Conservation (phyloP, 2,113 vertebrate species). For the Anthoscopus minutus region DNA sequence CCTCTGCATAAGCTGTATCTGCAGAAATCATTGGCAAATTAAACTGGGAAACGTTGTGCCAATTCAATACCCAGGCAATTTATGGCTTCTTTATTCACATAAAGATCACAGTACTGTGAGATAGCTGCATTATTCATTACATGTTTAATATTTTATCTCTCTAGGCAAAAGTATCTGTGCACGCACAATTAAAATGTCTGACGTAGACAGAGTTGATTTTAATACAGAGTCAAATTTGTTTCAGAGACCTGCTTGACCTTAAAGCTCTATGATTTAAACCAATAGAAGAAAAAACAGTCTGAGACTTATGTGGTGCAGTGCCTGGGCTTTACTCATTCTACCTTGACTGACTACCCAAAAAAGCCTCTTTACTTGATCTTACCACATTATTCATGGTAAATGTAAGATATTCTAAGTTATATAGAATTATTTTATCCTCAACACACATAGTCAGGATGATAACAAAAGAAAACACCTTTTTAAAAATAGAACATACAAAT, state of each 20-base stretch:
- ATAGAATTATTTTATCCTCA: background rate
- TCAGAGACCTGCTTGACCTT: background rate
- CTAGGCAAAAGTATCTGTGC: background rate
- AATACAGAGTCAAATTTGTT: background rate
- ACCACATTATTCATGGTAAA: background rate
- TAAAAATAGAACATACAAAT: background rate
- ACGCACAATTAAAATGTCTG: constrained; percentile 19
- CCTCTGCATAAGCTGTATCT: background rate
- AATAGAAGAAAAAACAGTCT: background rate
- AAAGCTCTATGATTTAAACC: background rate
- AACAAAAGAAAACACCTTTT: background rate
- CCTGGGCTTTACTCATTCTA: background rate
- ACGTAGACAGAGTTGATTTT: background rate
- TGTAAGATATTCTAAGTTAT: background rate
- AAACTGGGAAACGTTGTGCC: background rate
- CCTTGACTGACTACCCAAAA: background rate
- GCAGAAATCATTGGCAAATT: background rate
- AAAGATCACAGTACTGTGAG: background rate
- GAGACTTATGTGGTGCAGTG: background rate
- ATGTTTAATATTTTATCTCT: constrained; percentile 41
- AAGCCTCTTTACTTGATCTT: background rate
- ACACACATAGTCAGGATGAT: background rate
- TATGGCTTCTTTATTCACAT: constrained; percentile 4
- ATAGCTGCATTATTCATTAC: constrained; percentile 31
- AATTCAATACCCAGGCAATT: background rate